Base-by-base conservation (phyloP, 2,888 invertebrate genomes). In the Neoscelio sp. region DNA sequence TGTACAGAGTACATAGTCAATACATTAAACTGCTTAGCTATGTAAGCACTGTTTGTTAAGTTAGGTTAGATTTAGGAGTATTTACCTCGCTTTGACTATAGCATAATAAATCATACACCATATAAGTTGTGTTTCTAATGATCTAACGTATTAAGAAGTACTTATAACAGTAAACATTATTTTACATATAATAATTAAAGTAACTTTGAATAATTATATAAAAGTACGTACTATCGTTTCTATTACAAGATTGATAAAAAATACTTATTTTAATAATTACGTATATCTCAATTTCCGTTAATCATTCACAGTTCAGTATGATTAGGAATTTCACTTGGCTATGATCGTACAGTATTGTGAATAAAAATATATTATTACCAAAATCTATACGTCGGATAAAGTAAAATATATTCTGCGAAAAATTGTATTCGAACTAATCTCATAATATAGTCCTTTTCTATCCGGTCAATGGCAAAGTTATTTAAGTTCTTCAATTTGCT, bases 51-150 rank as follows among this genome's bases (percentile, higher is more conserved):
- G 62, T 76, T 76, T 70, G 76, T 76, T 64, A 76, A 76, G 76
- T 68, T 70, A 70, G 64, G 54, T 64, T 76, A 68, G 68, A 76
- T 76, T 76, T 76, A 76, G 68, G 56, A 76, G 76, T 70, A 76
- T 68, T 76, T 75, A 75, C 74, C 52, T 68, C 68, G 48, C 76
- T 76, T 64, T 68, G 76, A 76, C 48, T 48, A 13, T 4, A 42
- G 62, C 48, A 68, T 62, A 68, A 76, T 76, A 76, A 76, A 68
- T 76, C 48, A 76, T 62, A 46, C 46, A 48, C 35, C 62, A 30
- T 28, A 13, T 30, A 33, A 6, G 42, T 23, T 46, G 54, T 33
- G 30, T 44, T 67, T 60, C 67, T 33, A 52, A 48, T 35, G 28
- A 52, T 74, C 40, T 18, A 20, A 20, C 65, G 18, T 44, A 50